Conservation (phyloP, 2,888 invertebrate genomes). For the Caenorhabditis sp. region DNA sequence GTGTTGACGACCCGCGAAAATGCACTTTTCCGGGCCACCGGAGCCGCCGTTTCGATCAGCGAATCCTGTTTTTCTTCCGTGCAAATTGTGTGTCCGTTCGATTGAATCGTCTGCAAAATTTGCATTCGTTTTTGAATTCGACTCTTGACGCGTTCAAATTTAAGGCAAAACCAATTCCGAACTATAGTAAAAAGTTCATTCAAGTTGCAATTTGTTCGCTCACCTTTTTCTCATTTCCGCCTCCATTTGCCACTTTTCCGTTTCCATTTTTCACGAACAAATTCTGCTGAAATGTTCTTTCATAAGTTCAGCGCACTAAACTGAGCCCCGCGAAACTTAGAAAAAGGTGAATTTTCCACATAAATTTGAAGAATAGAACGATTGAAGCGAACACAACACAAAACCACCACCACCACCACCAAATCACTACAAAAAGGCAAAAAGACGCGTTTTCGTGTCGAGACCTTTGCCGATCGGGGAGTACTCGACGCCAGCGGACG, state of each 20-base stretch:
- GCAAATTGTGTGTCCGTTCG: slow-evolving; percentile 22
- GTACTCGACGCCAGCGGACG: slow-evolving; percentile 52
- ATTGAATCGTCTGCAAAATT: slow-evolving; percentile 10
- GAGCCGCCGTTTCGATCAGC: neutral
- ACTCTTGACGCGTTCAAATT: neutral
- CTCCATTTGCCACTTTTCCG: slow-evolving; percentile 31
- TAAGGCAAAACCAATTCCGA: neutral
- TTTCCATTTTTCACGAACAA: slow-evolving; percentile 31
- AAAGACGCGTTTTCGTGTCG: neutral
- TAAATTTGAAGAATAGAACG: neutral
- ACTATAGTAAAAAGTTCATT: neutral
- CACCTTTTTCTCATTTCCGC: slow-evolving; percentile 8
- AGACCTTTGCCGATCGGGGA: slow-evolving; percentile 48
- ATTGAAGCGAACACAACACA: neutral
- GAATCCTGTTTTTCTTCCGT: slow-evolving; percentile 37
- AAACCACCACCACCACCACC: neutral
- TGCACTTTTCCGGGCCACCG: slow-evolving; percentile 7
- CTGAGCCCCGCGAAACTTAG: neutral
- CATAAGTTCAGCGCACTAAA: no score
- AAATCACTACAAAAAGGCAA: slow-evolving; percentile 18
- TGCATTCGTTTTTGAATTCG: neutral
- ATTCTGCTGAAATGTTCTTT: slow-evolving; percentile 20
- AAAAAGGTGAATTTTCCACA: neutral
- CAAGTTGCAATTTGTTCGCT: no score
- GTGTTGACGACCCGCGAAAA: slow-evolving; percentile 32